Base-by-base conservation (phyloP, 2,797 vertebrate species). In the Moxostoma hubbsi region DNA sequence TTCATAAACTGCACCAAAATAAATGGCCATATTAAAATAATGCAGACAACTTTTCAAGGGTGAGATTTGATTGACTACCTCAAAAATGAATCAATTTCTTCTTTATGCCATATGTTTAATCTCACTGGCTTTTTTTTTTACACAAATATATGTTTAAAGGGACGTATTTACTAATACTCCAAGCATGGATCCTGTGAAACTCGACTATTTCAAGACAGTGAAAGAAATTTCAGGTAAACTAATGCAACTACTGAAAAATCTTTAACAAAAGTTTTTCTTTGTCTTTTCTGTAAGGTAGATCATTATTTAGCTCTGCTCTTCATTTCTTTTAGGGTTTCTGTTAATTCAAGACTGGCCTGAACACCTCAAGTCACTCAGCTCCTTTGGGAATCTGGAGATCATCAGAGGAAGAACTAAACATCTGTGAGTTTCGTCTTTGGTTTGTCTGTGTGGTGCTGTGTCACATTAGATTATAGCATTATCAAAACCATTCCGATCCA, bases 1-100 rank as follows among this genome's bases (percentile, higher is more conserved):
- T 99, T 98, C 91, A 93, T 86, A 89, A 95, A 97, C 85, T 99
- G 97, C 86, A 98, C 96, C 0, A 95, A 95, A 81, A 96, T 99
- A 89, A 96, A 94, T 0, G 97, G 97, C 0, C 93, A 94, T 0
- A 88, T 98, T 16, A 89, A 89, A 45, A 89, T 99, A 84, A 88
- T 96, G 0, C 57, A 82, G 0, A 92, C 92, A 5, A 94, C 96
- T 1, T 95, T 96, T 82, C 81, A 6, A 0, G 97, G 97, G 97
- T 99, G 80, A 95, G 95, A 87, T n/a, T 78, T 69, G 53, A 15
- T 49, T 4, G n/a, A 9, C 1, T 68, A 5, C 6, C 10, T 8
- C 13, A 0, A 46, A 57, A 0, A 0, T 18, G 0, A 50, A 7
- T 45, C 7, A 9, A 58, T 1, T 9, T 51, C 24, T 51, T 18